Base-by-base conservation (phyloP, 2,797 vertebrate genomes). In the Syncerus caffer region DNA sequence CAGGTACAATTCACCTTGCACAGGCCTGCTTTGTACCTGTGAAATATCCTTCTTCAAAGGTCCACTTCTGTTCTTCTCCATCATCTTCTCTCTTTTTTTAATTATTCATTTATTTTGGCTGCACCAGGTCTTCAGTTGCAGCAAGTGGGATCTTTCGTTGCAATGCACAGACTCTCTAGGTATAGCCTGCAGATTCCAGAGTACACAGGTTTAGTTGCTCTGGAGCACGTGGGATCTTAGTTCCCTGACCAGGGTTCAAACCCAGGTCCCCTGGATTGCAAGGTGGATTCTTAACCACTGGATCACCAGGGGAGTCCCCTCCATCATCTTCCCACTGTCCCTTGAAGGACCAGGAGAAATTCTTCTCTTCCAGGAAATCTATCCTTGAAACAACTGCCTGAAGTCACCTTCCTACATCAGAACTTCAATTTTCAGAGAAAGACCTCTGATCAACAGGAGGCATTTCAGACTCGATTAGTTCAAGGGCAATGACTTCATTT, bases 1-100 rank as follows among this genome's bases (percentile, higher is more conserved):
- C 1, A 2, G 31, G 21, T 3, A 55, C 31, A 6, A 34, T 16
- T 23, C 13, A 6, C 13, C 1, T 25, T 4, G 3, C 55, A 27
- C 12, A 50, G 29, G 64, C 53, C 31, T 55, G 27, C 50, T 57
- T 57, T 25, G 2, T 38, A 34, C 42, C 53, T 45, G 6, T 51
- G 60, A 76, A n/a, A 17, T 47, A 67, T 62, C 42, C 85, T 89
- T 84, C 94, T n/a, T 47, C 38, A 17, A 62, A 55, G 3, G 4
- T 16, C 27, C 27, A n/a, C 34, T 42, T 57, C 31, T 60, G 1
- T 15, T 90, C 47, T 91, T 64, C 50, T 50, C 38, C 25, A 7
- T 4, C 21, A 6, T 5, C 34, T 83, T 85, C 62, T 42, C 13
- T 71, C 0, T 6, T 42, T 74, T 74, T 34, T 3, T 0, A 4